phyloP scores from a whole-genome alignment of 2,888 invertebrate genomes.

The Bombylius discolor region DNA sequence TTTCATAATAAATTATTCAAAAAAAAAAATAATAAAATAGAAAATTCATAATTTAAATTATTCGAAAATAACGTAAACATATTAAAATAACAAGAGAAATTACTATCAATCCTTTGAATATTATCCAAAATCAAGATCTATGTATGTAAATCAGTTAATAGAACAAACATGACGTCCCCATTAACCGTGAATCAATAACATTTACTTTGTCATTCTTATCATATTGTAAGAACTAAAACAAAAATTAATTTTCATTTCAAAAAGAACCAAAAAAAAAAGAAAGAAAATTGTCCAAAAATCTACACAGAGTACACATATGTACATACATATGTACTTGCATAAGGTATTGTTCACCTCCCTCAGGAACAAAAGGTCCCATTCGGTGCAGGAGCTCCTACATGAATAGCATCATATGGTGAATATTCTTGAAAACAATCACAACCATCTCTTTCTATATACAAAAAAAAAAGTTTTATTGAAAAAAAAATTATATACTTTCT shows the following conservation, averaged over 20 bases:
- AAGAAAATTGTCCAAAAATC: neutral
- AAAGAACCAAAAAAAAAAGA: too few species aligned
- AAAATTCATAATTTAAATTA: neutral
- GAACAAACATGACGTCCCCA: constrained; percentile 97
- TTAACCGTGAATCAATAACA: constrained; percentile 60
- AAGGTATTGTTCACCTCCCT: constrained; percentile 74
- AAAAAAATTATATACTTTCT: neutral
- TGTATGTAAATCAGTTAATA: constrained; percentile 79
- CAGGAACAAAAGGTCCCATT: constrained; percentile 79
- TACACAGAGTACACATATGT: neutral
- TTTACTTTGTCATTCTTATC: constrained; percentile 77
- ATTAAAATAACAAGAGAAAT: neutral
- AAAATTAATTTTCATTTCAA: neutral
- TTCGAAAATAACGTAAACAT: neutral
- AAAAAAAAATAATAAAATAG: too few species aligned
- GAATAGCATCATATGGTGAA: constrained; percentile 84
- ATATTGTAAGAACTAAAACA: constrained; percentile 42
- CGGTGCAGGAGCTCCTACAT: constrained; percentile 82
- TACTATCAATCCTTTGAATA: constrained; percentile 18
- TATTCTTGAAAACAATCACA: constrained; percentile 58
- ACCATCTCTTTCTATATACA: constrained; percentile 73
- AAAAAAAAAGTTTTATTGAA: neutral
- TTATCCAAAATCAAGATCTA: constrained; percentile 26
- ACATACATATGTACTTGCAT: too few species aligned
- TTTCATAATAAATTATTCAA: too few species aligned